Conservation (phyloP, 2,797 vertebrate genomes). For the Synaphobranchus kaupii region DNA sequence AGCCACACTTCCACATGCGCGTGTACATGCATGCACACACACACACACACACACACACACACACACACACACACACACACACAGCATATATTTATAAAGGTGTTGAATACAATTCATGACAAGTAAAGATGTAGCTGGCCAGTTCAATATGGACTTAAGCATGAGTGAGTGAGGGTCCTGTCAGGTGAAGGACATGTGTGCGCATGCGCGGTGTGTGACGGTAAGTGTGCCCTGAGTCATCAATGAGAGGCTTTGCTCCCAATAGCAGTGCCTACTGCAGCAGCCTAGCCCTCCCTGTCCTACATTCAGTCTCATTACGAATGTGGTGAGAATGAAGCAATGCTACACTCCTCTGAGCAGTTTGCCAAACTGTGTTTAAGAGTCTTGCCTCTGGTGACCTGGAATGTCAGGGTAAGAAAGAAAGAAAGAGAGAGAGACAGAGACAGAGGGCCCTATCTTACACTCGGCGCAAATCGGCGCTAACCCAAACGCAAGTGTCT, state of each 20-base stretch:
- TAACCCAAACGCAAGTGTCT: no score
- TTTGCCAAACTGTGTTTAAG: no score
- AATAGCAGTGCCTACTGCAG: not conserved
- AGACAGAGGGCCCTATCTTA: no score
- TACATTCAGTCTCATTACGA: not conserved
- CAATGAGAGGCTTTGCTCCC: not conserved
- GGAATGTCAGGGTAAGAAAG: not conserved
- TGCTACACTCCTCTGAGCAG: not conserved
- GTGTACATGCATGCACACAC: no score
- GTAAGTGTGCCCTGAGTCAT: not conserved
- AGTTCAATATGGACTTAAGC: not conserved
- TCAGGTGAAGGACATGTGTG: not conserved
- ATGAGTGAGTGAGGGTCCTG: not conserved
- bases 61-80: not conserved
- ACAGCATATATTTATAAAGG: not conserved
- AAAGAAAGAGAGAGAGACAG: not conserved
- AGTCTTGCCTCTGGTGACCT: no score
- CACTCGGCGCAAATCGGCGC: no score
- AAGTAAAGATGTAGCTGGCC: not conserved
- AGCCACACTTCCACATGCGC: not conserved
- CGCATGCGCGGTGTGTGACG: not conserved
- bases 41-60: not conserved
- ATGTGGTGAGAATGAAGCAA: not conserved
- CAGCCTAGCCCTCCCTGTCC: not conserved
- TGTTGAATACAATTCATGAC: not conserved